Evolutionary conservation across 2,797 vertebrate genomes (phyloP).

Genomic region (Euphonia xanthogaster): DNA sequence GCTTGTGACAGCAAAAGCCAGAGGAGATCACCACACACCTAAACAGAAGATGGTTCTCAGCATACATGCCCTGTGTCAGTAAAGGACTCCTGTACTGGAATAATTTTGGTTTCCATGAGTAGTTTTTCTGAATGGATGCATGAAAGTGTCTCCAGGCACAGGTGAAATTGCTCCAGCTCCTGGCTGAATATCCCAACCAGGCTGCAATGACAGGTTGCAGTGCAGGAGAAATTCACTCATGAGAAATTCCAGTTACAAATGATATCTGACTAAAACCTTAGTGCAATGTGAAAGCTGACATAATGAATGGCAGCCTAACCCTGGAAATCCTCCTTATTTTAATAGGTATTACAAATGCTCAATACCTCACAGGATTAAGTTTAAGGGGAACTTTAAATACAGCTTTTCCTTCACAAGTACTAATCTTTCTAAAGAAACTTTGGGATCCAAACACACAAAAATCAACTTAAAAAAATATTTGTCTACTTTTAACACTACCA

Average conservation of each 20-base stretch:
- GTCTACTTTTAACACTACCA: background rate
- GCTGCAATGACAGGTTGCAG: background rate
- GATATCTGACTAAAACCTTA: background rate
- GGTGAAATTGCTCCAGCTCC: background rate
- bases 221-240: background rate
- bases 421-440: background rate
- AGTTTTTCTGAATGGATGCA: background rate
- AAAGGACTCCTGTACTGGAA: background rate
- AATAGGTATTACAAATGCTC: background rate
- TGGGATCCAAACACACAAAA: background rate
- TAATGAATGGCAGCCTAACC: background rate
- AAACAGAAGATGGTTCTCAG: background rate
- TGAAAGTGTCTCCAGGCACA: background rate
- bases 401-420: background rate
- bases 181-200: background rate
- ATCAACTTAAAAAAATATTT: background rate
- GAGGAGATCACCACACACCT: background rate
- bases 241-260: background rate
- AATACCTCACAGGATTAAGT: background rate
- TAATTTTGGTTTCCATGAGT: background rate
- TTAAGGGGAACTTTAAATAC: background rate
- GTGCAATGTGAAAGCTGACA: background rate
- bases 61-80: accelerated
- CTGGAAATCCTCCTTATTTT: slow-evolving; percentile 9
- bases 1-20: background rate